These are phyloP conservation scores for Natator depressus DNA, from an alignment of 2,113 vertebrate species.

Conservation along the genomic window DNA sequence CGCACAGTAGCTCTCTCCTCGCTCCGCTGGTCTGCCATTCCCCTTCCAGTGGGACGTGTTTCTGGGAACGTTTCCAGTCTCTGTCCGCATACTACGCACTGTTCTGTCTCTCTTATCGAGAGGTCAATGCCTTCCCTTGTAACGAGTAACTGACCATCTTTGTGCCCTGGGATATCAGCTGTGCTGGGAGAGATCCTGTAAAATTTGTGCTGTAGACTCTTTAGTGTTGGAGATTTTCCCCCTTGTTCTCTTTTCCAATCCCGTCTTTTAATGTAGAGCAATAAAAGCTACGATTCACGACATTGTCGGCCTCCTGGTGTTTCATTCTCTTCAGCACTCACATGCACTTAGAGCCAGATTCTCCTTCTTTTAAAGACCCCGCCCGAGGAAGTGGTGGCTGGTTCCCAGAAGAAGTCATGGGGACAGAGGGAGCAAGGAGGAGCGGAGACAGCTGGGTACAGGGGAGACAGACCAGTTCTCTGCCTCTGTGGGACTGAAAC, in stretches of 20 bases:
- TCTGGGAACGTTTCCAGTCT: background rate
- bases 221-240: background rate
- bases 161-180: background rate
- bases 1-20: background rate
- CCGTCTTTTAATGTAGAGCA: background rate
- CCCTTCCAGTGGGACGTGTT: background rate
- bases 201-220: background rate
- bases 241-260: background rate
- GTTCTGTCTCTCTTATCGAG: background rate
- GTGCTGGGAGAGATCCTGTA: background rate
- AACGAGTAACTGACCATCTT: background rate
- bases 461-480: no score
- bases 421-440: no score
- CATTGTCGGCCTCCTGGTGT: rapidly evolving
- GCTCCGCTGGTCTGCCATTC: no score
- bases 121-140: background rate
- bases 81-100: background rate
- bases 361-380: background rate
- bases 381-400: background rate
- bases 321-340: background rate
- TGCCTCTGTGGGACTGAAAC: no score
- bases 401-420: background rate
- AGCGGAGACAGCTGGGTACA: background rate
- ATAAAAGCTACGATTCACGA: background rate
- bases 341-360: background rate